Conservation (phyloP, 2,113 vertebrate genomes). For the cattle (Bos taurus) region ARS-UCD2.0 NC_037344.1:71821001-71821500, state of each 20-base stretch:
- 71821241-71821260: not conserved
- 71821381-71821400: not conserved
- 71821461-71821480: not conserved
- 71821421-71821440: not conserved
- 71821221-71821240: too few relatives aligned
- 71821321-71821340: accelerated
- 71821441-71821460: accelerated
- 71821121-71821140: not conserved
- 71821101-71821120: not conserved
- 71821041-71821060: not conserved
- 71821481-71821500: accelerated
- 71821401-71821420: not conserved
- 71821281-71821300: not conserved
- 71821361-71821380: not conserved
- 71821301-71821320: accelerated
- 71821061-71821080: not conserved
- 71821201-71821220: not conserved
- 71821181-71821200: not conserved
- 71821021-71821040: not conserved
- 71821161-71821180: not conserved
- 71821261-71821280: not conserved
- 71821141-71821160: not conserved
- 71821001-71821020: not conserved
- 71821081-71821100: not conserved
- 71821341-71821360: not conserved